Evolutionary conservation across 2,797 vertebrate genomes (phyloP), one percentile per base, ranked within the genome.

Genomic region (Zenarchopterus dispar): DNA sequence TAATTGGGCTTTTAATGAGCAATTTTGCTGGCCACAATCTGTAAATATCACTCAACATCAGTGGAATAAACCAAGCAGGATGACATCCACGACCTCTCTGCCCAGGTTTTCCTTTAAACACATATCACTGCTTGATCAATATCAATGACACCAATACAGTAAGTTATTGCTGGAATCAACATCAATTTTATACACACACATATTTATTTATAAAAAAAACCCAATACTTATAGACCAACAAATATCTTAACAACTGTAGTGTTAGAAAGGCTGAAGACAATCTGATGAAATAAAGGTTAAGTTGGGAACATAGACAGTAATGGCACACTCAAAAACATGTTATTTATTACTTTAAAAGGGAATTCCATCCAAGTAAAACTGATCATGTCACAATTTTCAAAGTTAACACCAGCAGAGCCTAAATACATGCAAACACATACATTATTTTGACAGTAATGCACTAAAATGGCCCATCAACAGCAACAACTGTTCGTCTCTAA

Each of bases 371-470:
- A 56, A 79, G 50, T 74, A 71, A 73, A 66, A 73, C 18, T 28
- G 70, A 41, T 48, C 17, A n/a, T 70, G 45, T 76, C 59, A 75
- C 85, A 82, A 88, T 88, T 81, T 82, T 85, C 73, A 83, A 90
- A 90, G 84, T 92, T 89, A 84, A 82, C 77, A 74, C 63, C 77
- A 81, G 80, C 63, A 79, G 71, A 86, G 84, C 60, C 69, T 36
- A 58, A 84, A 88, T 84, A 89, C 88, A 89, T 91, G 82, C 87
- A 85, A 84, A 82, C 56, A 90, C 89, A 91, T 93, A 89, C 85
- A 93, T 94, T 93, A 93, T 91, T 91, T 90, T 93, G 91, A 94
- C 92, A 93, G 91, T 93, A 93, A 94, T 93, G 90, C 90, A 90
- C 91, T 78, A 85, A 91, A 93, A 91, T 91, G 91, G 91, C 82